These are phyloP conservation scores for Drosophila anceps DNA, from an alignment of 2,888 invertebrate genomes.

Conservation along the genomic window DNA sequence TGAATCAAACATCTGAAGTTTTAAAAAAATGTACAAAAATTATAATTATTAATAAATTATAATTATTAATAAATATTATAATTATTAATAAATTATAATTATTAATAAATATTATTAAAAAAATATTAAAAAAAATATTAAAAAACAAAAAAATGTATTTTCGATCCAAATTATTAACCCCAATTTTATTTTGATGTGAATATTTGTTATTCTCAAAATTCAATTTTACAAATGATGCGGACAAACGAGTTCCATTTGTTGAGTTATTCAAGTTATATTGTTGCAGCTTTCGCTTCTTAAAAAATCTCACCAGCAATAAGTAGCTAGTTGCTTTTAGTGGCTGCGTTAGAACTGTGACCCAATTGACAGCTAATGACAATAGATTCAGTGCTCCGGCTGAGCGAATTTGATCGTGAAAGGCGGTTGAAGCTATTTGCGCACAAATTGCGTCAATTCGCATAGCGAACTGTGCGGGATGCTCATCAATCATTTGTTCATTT, in stretches of 20 bases:
- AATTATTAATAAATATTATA: no score
- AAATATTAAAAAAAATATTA: background rate
- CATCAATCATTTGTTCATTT: slow-evolving; percentile 52
- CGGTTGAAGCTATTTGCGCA: slow-evolving; percentile 44
- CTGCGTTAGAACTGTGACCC: slow-evolving; percentile 50
- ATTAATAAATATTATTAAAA: background rate
- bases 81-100: background rate
- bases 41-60: background rate
- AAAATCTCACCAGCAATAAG: slow-evolving; percentile 35
- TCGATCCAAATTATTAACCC: background rate
- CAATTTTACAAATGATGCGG: slow-evolving; percentile 5
- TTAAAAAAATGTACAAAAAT: background rate
- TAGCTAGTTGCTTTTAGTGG: slow-evolving; percentile 32
- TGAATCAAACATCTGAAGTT: no score
- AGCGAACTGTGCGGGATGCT: slow-evolving; percentile 35
- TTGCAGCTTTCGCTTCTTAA: slow-evolving; percentile 45
- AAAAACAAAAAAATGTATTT: background rate
- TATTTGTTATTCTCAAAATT: slow-evolving; percentile 1
- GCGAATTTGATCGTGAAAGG: slow-evolving; percentile 57
- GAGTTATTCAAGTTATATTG: slow-evolving; percentile 15
- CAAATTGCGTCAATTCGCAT: slow-evolving; percentile 67
- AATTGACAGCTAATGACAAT: slow-evolving; percentile 61
- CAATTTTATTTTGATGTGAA: background rate
- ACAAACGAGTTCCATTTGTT: slow-evolving; percentile 43
- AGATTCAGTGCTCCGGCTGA: slow-evolving; percentile 47